Evolutionary conservation across 2,888 invertebrate genomes (phyloP).

Genomic region (Hypolimnas misippus): DNA sequence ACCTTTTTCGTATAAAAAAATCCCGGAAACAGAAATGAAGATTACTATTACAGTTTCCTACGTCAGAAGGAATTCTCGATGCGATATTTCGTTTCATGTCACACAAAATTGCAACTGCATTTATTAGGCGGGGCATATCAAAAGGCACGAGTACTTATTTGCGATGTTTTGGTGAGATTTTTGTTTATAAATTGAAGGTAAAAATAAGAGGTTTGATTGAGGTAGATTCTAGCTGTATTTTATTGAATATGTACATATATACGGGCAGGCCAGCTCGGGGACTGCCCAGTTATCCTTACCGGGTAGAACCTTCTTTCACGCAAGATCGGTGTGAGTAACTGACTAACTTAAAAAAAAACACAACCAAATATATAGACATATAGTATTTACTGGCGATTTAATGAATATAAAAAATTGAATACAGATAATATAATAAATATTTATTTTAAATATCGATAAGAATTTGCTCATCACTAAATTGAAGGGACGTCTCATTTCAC

Average conservation of each 20-base stretch:
- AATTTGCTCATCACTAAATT: conserved; percentile 52
- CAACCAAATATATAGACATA: no score
- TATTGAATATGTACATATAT: no score
- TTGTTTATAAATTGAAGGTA: background rate
- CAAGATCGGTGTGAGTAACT: no score
- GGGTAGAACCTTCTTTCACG: no score
- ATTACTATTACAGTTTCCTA: conserved; percentile 13
- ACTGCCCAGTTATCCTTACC: no score
- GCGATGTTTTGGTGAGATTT: background rate
- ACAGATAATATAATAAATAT: background rate
- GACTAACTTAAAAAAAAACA: no score
- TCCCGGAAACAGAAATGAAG: conserved; percentile 15
- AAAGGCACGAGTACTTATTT: background rate
- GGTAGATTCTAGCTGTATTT: no score
- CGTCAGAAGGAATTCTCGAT: conserved; percentile 27
- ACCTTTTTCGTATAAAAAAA: background rate
- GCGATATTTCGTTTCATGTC: conserved; percentile 16
- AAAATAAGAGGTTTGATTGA: no score
- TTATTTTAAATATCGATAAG: background rate
- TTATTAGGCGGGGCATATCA: conserved; percentile 21
- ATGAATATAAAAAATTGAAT: no score
- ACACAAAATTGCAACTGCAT: conserved; percentile 15
- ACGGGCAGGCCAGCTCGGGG: no score
- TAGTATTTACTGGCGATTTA: no score
- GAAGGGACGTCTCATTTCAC: conserved; percentile 67